Evolutionary conservation across 2,113 vertebrate genomes (phyloP), one percentile per base, ranked within the genome.

Genomic region (Cinclus mexicanus): DNA sequence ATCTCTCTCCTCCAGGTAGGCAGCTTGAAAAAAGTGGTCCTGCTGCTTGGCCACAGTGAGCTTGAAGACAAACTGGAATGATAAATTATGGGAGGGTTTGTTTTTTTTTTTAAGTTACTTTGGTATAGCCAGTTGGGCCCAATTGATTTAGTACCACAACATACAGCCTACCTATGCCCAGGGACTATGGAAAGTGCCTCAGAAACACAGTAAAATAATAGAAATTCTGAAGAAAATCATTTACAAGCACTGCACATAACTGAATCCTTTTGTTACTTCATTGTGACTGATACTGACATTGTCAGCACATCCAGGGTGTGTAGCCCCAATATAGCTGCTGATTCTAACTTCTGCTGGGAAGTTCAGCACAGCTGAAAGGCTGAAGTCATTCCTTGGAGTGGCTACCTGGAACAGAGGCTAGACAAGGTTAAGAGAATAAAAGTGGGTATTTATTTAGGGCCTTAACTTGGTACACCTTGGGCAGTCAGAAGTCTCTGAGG

Each of bases 1-100:
- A 94, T 99, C 99, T 94, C 99, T 98, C 91, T 99, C 99, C 80
- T 99, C 99, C 83, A 99, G 89, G 50, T 98, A 98, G 4, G 99
- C 98, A 10, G 99, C 99, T 97, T 99, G 99, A 93, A 99, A 99
- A 96, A 98, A 99, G 95, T 99, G 99, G 33, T 99, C 99, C 94
- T 99, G 99, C 65, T 99, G 99, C 96, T 99, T 99, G 49, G 94
- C 89, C 0, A 98, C 98, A 42, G 97, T 98, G 63, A 99, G 87
- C 97, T 99, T 99, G 96, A 99, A 99, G 56, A 99, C 99, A 92
- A 99, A 97, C 99, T 99, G 75, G 42, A 96, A 96, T 31, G 90
- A 97, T 37, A 94, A 64, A 95, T 12, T 60, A 82, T 20, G 11
- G 3, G 4, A 61, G 22, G 2, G 6, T 1, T 5, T n/a, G n/a